Evolutionary conservation across 2,888 invertebrate genomes (phyloP), one percentile per base, ranked within the genome.

Genomic region (Aspidiotus destructor): DNA sequence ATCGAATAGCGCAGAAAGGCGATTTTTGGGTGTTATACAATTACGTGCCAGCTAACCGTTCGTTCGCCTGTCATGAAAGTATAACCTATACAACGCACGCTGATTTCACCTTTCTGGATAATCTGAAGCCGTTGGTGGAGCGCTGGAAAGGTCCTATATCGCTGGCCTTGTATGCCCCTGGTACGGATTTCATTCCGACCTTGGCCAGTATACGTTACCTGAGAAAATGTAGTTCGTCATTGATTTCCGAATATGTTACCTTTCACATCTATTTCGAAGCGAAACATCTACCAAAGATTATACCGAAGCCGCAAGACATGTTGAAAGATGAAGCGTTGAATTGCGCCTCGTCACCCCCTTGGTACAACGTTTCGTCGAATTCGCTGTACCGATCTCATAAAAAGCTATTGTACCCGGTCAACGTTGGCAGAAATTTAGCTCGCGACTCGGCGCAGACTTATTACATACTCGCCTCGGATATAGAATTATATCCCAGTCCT

Each of bases 41-140:
- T 80, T 92, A 88, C 76, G 84, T 92, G 72, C 83, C 84, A 54
- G 88, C 90, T 70, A 85, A 85, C 70, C 77, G 77, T 72, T 70
- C 70, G 61, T 74, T 73, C 71, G 72, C 71, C 75, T 92, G 92
- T 78, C 87, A 89, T 78, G 90, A 92, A 78, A 86, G 86, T 73
- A 84, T 94, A 72, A 94, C 94, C 1, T 92, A 93, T 76, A 92
- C 93, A 48, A 94, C 94, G 13, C 94, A 94, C 78, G 92, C 90
- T 7, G 93, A 93, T 75, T 91, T 85, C 79, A 90, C 92, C 73
- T 94, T 92, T 80, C 83, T 94, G 75, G 90, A 93, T 78, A 94
- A 95, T 79, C 81, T 93, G 74, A 84, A 86, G 77, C 90, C 92
- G 70, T 80, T 95, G 74, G 80, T 92, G 76, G 87, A 89, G 76